Conservation (phyloP, 1,140 invertebrate genomes). For the Solenopsis fugax region DNA sequence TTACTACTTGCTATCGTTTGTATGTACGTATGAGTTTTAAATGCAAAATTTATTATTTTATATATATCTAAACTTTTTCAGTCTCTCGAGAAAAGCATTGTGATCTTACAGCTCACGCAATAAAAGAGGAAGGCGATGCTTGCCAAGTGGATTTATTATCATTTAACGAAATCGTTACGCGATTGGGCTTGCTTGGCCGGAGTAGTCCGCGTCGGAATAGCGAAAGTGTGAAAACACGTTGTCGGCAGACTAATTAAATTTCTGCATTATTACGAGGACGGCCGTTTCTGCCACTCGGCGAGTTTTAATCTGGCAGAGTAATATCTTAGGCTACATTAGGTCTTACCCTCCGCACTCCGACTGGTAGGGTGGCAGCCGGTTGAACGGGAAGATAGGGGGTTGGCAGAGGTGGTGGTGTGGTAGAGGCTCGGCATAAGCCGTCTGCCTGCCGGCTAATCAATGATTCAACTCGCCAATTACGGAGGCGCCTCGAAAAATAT, state of each 20-base stretch:
- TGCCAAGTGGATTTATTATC: constrained; percentile 14
- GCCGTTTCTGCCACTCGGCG: constrained; percentile 64
- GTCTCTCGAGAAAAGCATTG: neutral
- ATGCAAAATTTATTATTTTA: neutral
- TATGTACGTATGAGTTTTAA: neutral
- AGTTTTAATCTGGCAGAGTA: constrained; percentile 80
- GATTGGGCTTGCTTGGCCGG: neutral
- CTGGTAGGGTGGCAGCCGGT: constrained; percentile 51
- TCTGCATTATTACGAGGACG: constrained; percentile 74
- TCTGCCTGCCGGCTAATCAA: constrained; percentile 81
- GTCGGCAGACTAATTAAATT: constrained; percentile 78
- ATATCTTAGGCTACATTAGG: constrained; percentile 81
- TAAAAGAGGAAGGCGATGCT: neutral
- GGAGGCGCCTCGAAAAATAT: constrained; percentile 80
- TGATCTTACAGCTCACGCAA: neutral
- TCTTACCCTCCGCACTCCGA: constrained; percentile 66
- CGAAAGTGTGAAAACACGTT: constrained; percentile 72
- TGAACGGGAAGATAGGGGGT: constrained; percentile 60
- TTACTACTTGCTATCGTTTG: neutral
- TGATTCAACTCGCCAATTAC: constrained; percentile 84
- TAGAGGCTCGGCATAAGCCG: constrained; percentile 75
- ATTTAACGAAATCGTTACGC: constrained; percentile 57
- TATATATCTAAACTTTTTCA: neutral
- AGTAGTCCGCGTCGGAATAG: constrained; percentile 31
- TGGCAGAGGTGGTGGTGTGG: constrained; percentile 50